Percentiles rank a stretch among this genome's conserved stretches.
These are phyloP conservation scores for Miichthys miiuy DNA, from an alignment of 2,797 vertebrate species.

Conservation along the genomic window DNA sequence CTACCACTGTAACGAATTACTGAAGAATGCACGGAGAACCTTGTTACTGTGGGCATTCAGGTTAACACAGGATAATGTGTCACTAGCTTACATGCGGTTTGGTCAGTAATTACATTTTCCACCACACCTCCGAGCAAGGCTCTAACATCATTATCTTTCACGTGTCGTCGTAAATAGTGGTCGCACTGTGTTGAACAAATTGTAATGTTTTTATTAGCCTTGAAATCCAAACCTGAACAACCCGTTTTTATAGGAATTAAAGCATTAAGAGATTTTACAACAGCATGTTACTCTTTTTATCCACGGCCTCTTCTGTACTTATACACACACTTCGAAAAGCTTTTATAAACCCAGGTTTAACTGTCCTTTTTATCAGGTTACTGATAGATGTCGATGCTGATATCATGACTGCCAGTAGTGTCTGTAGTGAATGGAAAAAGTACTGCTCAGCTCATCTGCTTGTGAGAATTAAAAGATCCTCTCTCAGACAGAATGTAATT, in stretches of 20 bases:
- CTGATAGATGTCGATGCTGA: background rate
- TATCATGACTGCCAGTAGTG: background rate
- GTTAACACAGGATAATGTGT: constrained; percentile 32
- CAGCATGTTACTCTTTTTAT: background rate
- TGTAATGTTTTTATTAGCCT: background rate
- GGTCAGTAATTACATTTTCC: constrained; percentile 15
- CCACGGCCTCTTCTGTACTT: background rate
- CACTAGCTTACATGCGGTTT: background rate
- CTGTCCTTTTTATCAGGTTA: background rate
- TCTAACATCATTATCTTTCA: constrained; percentile 25
- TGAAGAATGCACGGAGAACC: constrained; percentile 12
- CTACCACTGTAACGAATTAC: background rate
- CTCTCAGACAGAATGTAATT: background rate
- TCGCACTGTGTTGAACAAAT: background rate
- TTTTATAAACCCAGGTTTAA: background rate
- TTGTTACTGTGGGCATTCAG: constrained; percentile 15
- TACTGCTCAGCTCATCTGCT: background rate
- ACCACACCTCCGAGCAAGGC: background rate
- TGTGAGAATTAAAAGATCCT: background rate
- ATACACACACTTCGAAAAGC: background rate
- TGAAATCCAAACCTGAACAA: background rate
- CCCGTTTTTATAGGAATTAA: background rate
- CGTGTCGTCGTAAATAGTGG: background rate
- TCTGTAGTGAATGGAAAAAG: background rate
- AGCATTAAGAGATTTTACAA: background rate